Evolutionary conservation across 2,113 vertebrate genomes (phyloP).

Genomic region (Mirounga angustirostris): DNA sequence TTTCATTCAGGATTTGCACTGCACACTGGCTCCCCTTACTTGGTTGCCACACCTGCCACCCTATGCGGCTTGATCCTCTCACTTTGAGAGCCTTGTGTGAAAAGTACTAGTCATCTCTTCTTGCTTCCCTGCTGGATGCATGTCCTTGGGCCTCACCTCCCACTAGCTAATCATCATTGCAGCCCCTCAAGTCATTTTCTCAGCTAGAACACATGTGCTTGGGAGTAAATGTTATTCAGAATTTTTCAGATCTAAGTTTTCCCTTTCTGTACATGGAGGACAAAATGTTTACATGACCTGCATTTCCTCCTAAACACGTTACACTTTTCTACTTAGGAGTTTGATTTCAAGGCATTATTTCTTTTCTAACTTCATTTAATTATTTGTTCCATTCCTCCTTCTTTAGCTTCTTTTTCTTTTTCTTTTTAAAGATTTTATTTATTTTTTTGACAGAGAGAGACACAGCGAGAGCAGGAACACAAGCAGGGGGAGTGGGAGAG

Average conservation of each 20-base stretch:
- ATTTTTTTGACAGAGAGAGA: no score
- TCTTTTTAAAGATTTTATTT: no score
- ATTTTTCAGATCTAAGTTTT: conserved; percentile 47
- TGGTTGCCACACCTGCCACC: conserved; percentile 13
- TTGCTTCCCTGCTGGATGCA: not conserved
- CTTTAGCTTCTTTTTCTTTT: not conserved
- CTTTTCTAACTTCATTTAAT: conserved; percentile 49
- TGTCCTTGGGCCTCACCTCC: not conserved
- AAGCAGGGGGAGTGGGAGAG: no score
- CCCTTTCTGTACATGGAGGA: not conserved
- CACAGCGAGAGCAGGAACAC: no score
- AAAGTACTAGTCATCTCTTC: not conserved
- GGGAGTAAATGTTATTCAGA: not conserved
- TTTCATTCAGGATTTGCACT: conserved; percentile 40
- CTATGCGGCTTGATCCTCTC: not conserved
- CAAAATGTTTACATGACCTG: not conserved
- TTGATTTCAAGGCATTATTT: not conserved
- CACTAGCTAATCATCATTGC: conserved; percentile 6
- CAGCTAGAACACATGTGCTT: not conserved
- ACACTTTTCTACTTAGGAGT: conserved; percentile 6
- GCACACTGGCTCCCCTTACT: not conserved
- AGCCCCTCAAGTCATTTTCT: not conserved
- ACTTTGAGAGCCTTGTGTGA: not conserved
- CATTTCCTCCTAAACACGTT: conserved; percentile 12
- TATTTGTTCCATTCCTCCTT: not conserved